A percentile compares a stretch with the other conserved stretches of the same genome.
Evolutionary conservation across 1,140 invertebrate species (phyloP).

Genomic region (Chlorops oryzae): DNA sequence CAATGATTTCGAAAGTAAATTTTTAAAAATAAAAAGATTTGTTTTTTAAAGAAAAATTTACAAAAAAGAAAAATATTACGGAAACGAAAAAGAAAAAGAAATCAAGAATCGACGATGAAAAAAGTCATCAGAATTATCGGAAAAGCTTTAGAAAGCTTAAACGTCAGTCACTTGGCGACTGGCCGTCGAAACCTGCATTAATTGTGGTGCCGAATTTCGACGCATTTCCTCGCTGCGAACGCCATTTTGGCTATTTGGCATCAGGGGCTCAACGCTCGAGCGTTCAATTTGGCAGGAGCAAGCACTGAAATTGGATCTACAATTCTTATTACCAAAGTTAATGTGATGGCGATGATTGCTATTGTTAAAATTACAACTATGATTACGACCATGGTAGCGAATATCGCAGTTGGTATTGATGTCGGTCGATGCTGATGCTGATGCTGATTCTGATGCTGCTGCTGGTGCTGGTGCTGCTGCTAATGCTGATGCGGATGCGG

Average conservation of each 20-base stretch:
- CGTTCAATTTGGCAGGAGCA: background rate
- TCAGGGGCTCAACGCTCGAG: background rate
- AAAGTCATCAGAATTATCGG: background rate
- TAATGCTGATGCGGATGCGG: slow-evolving; percentile 3
- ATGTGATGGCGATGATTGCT: no score
- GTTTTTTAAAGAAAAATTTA: slow-evolving; percentile 1
- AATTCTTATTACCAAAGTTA: no score
- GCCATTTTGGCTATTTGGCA: no score
- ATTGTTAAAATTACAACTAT: no score
- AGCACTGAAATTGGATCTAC: no score
- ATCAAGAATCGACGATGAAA: background rate
- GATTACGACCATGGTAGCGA: background rate
- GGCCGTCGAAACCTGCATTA: slow-evolving; percentile 37
- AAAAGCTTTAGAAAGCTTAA: slow-evolving; percentile 24
- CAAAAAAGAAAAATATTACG: slow-evolving; percentile 4
- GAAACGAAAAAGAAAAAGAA: background rate
- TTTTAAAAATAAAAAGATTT: no score
- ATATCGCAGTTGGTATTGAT: background rate
- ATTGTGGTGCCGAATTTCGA: slow-evolving; percentile 37
- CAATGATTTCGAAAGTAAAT: no score
- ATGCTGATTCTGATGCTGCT: slow-evolving; percentile 15
- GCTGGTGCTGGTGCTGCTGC: slow-evolving; percentile 16
- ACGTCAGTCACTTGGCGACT: slow-evolving; percentile 46
- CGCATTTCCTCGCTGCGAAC: slow-evolving; percentile 16
- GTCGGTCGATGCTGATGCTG: slow-evolving; percentile 11